A percentile compares a stretch with the other conserved stretches of the same genome.
These are phyloP conservation scores for Lepidiolamprologus cunningtoni DNA, from an alignment of 2,113 vertebrate genomes.

Conservation along the genomic window DNA sequence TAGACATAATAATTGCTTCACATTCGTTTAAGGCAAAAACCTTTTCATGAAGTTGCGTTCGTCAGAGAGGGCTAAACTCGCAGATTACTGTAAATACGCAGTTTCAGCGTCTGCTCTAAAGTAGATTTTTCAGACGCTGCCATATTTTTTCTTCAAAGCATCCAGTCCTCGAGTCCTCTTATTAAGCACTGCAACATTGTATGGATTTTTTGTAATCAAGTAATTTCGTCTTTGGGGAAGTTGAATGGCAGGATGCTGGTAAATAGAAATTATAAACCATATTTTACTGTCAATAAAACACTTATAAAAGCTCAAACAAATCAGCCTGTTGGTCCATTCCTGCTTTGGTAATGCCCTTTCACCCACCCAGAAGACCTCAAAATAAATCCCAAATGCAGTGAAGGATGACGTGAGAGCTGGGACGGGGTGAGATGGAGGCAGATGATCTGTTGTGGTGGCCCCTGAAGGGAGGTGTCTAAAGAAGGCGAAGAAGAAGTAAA, in stretches of 20 bases:
- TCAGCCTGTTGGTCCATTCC: background rate
- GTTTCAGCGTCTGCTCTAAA: background rate
- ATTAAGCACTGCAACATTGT: background rate
- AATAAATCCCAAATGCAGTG: background rate
- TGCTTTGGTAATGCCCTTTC: background rate
- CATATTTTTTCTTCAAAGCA: background rate
- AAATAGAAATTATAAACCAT: background rate
- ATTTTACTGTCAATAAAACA: background rate
- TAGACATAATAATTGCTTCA: background rate
- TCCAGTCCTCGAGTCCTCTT: background rate
- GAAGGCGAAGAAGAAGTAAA: background rate
- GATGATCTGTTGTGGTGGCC: background rate
- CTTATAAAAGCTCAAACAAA: background rate
- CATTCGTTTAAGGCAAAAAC: conserved; percentile 5
- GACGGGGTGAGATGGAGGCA: background rate
- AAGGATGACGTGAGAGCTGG: background rate
- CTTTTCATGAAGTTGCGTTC: background rate
- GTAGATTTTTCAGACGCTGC: background rate
- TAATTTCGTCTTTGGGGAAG: background rate
- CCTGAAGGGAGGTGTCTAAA: background rate
- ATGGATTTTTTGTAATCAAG: background rate
- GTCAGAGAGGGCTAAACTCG: background rate
- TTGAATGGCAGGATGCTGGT: background rate
- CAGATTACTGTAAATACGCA: background rate
- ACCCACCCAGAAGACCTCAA: background rate